Conservation (phyloP, 2,797 vertebrate genomes). For the Pelobates cultripes region DNA sequence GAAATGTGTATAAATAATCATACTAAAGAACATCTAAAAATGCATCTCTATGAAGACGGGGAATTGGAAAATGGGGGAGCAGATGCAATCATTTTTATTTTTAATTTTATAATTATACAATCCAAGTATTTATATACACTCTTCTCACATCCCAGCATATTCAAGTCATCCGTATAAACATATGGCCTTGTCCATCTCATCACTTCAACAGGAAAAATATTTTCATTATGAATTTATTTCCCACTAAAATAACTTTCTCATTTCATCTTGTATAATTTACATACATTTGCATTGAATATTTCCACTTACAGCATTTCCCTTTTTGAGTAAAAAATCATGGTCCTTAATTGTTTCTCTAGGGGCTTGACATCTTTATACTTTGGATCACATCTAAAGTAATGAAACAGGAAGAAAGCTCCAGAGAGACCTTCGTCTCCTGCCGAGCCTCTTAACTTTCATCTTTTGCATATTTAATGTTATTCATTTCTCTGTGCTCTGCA, state of each 20-base stretch:
- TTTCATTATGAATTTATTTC: not conserved
- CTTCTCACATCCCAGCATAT: too few species aligned
- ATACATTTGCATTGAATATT: constrained; percentile 18
- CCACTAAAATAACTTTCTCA: not conserved
- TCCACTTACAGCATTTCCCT: constrained; percentile 14
- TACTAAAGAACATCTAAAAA: too few species aligned
- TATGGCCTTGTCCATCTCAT: too few species aligned
- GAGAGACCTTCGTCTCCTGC: constrained; percentile 19
- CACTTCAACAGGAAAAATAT: not conserved
- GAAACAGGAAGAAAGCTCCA: constrained; percentile 27
- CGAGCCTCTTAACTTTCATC: constrained; percentile 25
- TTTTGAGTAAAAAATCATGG: constrained; percentile 17
- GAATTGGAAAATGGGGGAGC: too few species aligned
- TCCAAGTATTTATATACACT: too few species aligned
- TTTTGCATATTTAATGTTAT: constrained; percentile 8
- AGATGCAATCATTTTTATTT: too few species aligned
- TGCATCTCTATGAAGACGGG: too few species aligned
- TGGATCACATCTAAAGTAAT: constrained; percentile 32
- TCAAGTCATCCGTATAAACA: too few species aligned
- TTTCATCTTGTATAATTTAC: too few species aligned
- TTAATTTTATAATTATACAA: too few species aligned
- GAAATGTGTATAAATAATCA: too few species aligned
- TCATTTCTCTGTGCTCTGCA: not conserved
- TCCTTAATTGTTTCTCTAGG: constrained; percentile 39
- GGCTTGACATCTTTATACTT: constrained; percentile 22